Conservation (phyloP, 2,113 vertebrate species). For the Accipiter cooperii region DNA sequence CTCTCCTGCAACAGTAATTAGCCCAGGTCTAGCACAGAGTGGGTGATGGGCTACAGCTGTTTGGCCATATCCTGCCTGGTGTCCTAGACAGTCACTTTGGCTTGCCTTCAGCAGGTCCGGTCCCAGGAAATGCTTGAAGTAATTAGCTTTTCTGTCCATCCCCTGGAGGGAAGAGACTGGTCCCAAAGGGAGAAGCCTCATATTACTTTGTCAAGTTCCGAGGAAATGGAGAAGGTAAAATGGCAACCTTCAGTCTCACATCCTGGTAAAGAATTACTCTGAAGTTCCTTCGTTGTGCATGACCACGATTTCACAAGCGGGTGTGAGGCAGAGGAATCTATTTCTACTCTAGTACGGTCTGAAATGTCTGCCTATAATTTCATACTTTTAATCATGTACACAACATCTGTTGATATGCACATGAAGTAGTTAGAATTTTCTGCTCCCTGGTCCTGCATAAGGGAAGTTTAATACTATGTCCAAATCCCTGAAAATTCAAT, state of each 20-base stretch:
- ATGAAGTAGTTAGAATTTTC: conserved; percentile 30
- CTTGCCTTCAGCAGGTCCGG: background rate
- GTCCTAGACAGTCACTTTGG: background rate
- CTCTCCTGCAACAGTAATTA: background rate
- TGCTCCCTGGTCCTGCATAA: conserved; percentile 11
- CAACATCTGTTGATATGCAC: conserved; percentile 2
- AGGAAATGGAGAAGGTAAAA: background rate
- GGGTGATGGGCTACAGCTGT: background rate
- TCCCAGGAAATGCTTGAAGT: background rate
- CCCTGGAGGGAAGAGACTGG: background rate
- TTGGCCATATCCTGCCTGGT: background rate
- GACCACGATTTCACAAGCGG: background rate
- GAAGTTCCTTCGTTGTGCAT: background rate
- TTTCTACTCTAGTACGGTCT: background rate
- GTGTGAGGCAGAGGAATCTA: background rate
- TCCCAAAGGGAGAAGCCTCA: background rate
- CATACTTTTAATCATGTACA: conserved; percentile 33
- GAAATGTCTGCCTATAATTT: background rate
- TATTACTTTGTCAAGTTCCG: background rate
- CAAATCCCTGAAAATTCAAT: conserved; percentile 57
- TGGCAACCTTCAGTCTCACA: background rate
- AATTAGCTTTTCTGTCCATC: background rate
- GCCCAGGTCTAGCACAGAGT: background rate
- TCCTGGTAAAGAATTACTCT: background rate
- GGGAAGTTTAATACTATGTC: conserved; percentile 41